Percentiles rank a stretch among this genome's conserved stretches.
These are phyloP conservation scores for Mythimna pallens DNA, from an alignment of 2,888 invertebrate species.

Conservation along the genomic window DNA sequence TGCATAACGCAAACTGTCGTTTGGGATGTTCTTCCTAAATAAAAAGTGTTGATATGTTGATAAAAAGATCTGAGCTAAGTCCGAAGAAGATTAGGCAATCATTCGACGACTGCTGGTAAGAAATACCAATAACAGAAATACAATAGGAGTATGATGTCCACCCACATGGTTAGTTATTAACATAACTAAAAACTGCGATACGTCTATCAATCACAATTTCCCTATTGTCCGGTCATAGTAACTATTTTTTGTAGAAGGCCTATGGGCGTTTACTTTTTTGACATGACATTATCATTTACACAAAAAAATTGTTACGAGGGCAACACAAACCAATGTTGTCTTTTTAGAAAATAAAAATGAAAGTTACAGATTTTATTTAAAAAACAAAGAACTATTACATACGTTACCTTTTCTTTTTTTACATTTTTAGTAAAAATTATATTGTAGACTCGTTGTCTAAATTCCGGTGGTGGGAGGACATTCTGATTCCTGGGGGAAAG, in stretches of 20 bases:
- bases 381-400: background rate
- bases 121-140: background rate
- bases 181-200: constrained; percentile 4
- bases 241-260: background rate
- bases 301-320: background rate
- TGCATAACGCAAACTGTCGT: too few species aligned
- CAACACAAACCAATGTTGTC: background rate
- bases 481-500: too few species aligned
- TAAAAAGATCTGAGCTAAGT: too few species aligned
- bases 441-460: too few species aligned
- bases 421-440: background rate
- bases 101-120: too few species aligned
- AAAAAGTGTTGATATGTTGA: too few species aligned
- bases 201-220: constrained; percentile 34
- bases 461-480: too few species aligned
- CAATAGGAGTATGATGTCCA: constrained; percentile 9
- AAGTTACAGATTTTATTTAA: background rate
- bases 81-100: background rate
- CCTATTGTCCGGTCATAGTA: constrained; percentile 14
- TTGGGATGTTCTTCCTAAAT: too few species aligned
- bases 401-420: too few species aligned
- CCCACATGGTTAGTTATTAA: constrained; percentile 6
- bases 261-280: constrained; percentile 24
- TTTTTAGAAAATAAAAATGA: background rate
- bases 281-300: background rate